These are phyloP conservation scores for Carcharodon carcharias DNA, from an alignment of 2,797 vertebrate genomes.

Conservation along the genomic window DNA sequence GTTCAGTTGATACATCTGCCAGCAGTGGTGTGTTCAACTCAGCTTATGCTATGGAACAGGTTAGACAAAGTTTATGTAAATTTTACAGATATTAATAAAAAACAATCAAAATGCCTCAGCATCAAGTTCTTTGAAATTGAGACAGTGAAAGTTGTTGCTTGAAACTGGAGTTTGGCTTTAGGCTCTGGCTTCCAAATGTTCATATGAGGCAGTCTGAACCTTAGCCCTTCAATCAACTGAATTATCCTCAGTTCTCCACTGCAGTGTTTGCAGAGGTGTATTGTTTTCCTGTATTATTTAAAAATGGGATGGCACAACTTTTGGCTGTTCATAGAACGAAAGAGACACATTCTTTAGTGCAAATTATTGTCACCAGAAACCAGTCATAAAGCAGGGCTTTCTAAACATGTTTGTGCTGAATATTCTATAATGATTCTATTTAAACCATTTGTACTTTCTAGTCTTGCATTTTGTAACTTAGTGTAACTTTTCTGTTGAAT, in stretches of 20 bases:
- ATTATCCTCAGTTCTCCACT: neutral
- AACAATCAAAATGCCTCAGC: neutral
- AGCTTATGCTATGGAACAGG: conserved; percentile 94
- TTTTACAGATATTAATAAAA: neutral
- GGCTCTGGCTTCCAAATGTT: neutral
- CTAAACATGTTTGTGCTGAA: neutral
- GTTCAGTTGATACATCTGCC: conserved; percentile 84
- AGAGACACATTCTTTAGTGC: neutral
- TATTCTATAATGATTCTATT: neutral
- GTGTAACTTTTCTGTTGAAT: neutral
- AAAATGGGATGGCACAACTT: neutral
- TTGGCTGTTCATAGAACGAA: neutral
- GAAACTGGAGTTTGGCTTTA: neutral
- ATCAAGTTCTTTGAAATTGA: neutral
- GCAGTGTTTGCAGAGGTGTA: too few relatives aligned
- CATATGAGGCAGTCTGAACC: neutral
- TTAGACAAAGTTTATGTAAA: conserved; percentile 46
- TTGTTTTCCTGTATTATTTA: neutral
- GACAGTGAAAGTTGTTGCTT: neutral
- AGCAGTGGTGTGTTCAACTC: conserved; percentile 75
- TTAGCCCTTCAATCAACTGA: neutral
- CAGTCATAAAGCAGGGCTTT: neutral
- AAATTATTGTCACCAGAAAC: neutral
- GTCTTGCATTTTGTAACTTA: neutral
- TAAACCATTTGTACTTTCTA: neutral